Evolutionary conservation across 2,797 vertebrate species (phyloP), one percentile per base, ranked within the genome.

Genomic region (Clamator glandarius): DNA sequence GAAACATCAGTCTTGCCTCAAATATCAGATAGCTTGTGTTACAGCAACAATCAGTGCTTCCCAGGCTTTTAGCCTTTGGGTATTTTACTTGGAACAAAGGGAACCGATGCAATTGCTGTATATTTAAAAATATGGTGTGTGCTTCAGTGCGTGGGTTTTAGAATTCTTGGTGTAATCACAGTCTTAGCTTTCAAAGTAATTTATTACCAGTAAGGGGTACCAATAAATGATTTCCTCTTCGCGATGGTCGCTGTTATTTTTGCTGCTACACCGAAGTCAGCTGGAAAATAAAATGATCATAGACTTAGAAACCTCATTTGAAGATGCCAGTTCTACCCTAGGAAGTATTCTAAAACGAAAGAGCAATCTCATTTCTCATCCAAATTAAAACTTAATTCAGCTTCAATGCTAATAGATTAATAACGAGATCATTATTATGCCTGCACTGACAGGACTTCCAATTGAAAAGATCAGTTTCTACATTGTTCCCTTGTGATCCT

Each of bases 201-300:
- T 69, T 58, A 97, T 99, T 97, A 99, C 99, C 99, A 99, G 93
- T 99, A 99, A 94, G 99, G 99, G 19, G 99, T 99, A 96, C 99
- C 99, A 73, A 99, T 99, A 92, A 99, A 99, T 36, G 99, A 99
- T 97, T 99, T 99, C 96, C 99, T 99, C 96, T 99, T 99, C 58
- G 99, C 99, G 90, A 99, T 99, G 68, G 99, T 99, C 86, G 99
- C 99, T 68, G 99, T 99, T 97, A 99, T 99, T 98, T 99, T 99
- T 96, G 99, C 99, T 76, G 99, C 99, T 13, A 99, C 99, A 86
- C 99, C 99, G 61, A 99, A 99, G 96, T 99, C 99, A 94, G 99
- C 99, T 99, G 97, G 55, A 95, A 82, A 96, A 87, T 5, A 41
- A 87, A 93, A 91, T 29, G n/a, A 88, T 13, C 77, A 42, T 11